Evolutionary conservation across 2,797 vertebrate species (phyloP), one percentile per base, ranked within the genome.

Genomic region (Pogoniulus pusillus): DNA sequence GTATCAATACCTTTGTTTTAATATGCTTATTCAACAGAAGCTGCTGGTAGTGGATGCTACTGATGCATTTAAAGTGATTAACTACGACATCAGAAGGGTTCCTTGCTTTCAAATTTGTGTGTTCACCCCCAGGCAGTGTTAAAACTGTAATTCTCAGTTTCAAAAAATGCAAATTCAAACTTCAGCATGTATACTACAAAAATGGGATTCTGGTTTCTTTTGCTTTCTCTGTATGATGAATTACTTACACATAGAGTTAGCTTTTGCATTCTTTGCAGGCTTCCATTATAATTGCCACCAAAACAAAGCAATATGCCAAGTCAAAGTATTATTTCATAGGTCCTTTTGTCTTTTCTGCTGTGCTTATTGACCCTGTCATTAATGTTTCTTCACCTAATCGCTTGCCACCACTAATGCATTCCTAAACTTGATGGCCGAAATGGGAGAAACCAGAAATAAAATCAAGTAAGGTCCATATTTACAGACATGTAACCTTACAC

Each of bases 31-130:
- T 89, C 70, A 85, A 88, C 12, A 90, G 63, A 78, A 94, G 82
- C 55, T 63, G 53, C 49, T 91, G 73, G 81, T 69, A 64, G 9
- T 59, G 58, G 59, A 58, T 53, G 35, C 30, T 84, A 45, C 34
- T 73, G 37, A 76, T 85, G 45, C 64, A 89, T 93, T 93, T 57
- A 77, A 92, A 95, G 43, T 68, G n/a, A 94, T 79, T 85, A 89
- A 83, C 70, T 91, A 41, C 64, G 91, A 81, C 35, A 84, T 86
- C 85, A 94, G 89, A 95, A 85, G 54, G 32, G 60, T 70, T 90
- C 57, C 82, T 66, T 76, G 66, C 62, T 77, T 94, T 90, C 95
- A 94, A 82, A 85, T 87, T 55, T 69, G 60, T 57, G 64, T 88
- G 32, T 78, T 90, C 73, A 77, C 29, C 76, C 69, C 43, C 45